These are phyloP conservation scores for Piscicola geometra DNA, from an alignment of 2,888 invertebrate species.

Conservation along the genomic window DNA sequence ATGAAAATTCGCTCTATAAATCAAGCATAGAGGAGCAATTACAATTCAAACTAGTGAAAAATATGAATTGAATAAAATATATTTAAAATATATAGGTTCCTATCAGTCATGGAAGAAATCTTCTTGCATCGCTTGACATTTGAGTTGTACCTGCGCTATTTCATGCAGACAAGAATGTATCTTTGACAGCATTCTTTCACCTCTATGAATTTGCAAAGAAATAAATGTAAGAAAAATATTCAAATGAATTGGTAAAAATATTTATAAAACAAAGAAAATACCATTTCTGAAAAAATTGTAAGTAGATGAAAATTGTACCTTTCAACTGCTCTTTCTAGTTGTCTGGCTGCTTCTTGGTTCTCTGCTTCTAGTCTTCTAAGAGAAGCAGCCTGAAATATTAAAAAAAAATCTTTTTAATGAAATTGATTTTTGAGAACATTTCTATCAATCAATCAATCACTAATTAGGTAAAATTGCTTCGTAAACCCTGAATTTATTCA, in stretches of 20 bases:
- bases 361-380: conserved; percentile 71
- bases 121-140: conserved; percentile 48
- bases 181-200: conserved; percentile 77
- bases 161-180: conserved; percentile 86
- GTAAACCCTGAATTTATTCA: no score
- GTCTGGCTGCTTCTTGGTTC: conserved; percentile 83
- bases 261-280: background rate
- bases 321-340: conserved; percentile 75
- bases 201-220: conserved; percentile 58
- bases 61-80: no score
- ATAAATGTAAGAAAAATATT: background rate
- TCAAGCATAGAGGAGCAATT: no score
- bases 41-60: no score
- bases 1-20: no score
- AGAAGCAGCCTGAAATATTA: conserved; percentile 48
- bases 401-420: no score
- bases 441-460: no score
- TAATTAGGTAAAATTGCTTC: no score
- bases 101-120: conserved; percentile 21
- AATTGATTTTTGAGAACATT: no score
- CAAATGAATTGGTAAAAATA: background rate
- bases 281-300: background rate
- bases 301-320: no score
- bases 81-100: no score
- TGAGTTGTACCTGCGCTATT: conserved; percentile 61